Evolutionary conservation across 2,797 vertebrate genomes (phyloP).

Genomic region (Anguilla marmorata): DNA sequence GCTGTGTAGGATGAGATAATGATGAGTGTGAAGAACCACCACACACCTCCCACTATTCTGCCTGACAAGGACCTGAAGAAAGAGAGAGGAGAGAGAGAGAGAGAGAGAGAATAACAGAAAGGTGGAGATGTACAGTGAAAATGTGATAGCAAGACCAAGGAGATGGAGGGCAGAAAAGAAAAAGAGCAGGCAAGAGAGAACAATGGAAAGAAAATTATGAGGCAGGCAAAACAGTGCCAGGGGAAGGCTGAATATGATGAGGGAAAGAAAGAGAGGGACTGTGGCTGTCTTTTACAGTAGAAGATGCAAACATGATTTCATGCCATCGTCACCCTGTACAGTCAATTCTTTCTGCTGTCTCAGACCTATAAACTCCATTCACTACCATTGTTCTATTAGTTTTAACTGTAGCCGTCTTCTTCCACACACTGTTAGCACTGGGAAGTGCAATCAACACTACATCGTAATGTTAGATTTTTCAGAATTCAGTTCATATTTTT

Average conservation of each 20-base stretch:
- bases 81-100: too few relatives aligned
- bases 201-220: not conserved
- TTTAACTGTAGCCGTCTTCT: not conserved
- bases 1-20: too few relatives aligned
- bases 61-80: too few relatives aligned
- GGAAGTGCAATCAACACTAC: too few relatives aligned
- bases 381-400: not conserved
- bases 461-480: too few relatives aligned
- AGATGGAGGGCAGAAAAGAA: not conserved
- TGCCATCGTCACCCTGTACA: not conserved
- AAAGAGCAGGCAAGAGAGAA: not conserved
- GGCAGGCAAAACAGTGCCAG: not conserved
- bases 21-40: too few relatives aligned
- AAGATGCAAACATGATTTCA: slow-evolving; percentile 9
- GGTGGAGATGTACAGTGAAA: slow-evolving; percentile 37
- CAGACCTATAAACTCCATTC: not conserved
- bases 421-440: too few relatives aligned
- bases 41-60: too few relatives aligned
- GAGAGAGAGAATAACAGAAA: slow-evolving; percentile 15
- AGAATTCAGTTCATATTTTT: too few relatives aligned
- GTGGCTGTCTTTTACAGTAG: not conserved
- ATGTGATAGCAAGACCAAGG: slow-evolving; percentile 34
- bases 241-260: not conserved
- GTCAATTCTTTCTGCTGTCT: not conserved
- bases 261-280: not conserved